These are phyloP conservation scores for Leucophenga varia DNA, from an alignment of 1,140 invertebrate species.

Conservation along the genomic window DNA sequence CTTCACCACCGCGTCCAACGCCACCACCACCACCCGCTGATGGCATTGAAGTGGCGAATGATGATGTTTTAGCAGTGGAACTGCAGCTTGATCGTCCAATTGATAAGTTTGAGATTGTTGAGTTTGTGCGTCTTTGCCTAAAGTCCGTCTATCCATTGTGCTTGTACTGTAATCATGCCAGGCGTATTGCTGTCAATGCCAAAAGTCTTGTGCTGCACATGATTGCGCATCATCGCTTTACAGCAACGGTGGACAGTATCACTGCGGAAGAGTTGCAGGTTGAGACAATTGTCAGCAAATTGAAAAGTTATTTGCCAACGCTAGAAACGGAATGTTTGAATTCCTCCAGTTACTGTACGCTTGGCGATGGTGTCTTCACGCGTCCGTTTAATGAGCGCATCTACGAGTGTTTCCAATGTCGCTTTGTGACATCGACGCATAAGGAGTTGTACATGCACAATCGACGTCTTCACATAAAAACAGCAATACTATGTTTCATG, in stretches of 20 bases:
- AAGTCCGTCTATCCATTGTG: constrained; percentile 68
- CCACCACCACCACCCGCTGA: constrained; percentile 24
- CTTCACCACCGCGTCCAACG: too few relatives aligned
- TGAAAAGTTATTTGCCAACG: constrained; percentile 66
- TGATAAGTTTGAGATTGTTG: constrained; percentile 70
- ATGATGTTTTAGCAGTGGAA: constrained; percentile 69
- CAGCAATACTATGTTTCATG: constrained; percentile 77
- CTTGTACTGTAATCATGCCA: constrained; percentile 80
- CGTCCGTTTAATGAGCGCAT: constrained; percentile 58
- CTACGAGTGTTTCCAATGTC: constrained; percentile 83
- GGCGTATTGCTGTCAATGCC: constrained; percentile 78
- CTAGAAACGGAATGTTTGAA: constrained; percentile 69
- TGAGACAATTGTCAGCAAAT: constrained; percentile 67
- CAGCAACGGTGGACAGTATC: constrained; percentile 70
- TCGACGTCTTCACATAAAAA: constrained; percentile 79
- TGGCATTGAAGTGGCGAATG: constrained; percentile 59
- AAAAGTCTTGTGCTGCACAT: constrained; percentile 76
- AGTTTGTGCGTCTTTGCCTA: constrained; percentile 72
- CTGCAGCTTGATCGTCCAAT: constrained; percentile 72
- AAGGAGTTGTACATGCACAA: constrained; percentile 84
- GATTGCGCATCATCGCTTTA: constrained; percentile 74
- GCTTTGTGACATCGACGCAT: constrained; percentile 71
- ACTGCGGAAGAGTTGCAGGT: constrained; percentile 71
- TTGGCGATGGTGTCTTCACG: constrained; percentile 36
- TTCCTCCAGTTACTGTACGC: constrained; percentile 67